Evolutionary conservation across 1,140 invertebrate species (phyloP).

Genomic region (Chlorops oryzae): DNA sequence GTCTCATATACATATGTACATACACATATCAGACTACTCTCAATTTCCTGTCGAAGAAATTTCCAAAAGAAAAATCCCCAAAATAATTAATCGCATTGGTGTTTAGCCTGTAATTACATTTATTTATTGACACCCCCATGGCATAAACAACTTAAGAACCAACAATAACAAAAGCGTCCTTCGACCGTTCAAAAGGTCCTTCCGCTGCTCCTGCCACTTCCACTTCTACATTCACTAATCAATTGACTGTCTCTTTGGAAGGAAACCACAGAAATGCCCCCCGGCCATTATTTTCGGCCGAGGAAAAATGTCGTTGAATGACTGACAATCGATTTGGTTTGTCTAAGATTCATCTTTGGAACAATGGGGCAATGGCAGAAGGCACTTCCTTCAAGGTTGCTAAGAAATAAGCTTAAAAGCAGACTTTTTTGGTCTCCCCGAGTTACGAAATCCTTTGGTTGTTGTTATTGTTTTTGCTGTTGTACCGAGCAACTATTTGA

Average conservation of each 20-base stretch:
- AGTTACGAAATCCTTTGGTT: no score
- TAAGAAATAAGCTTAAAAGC: not conserved
- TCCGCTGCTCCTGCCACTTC: slow-evolving; percentile 3
- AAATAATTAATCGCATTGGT: slow-evolving; percentile 47
- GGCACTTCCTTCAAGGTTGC: not conserved
- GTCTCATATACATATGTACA: not conserved
- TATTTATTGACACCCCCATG: slow-evolving; percentile 43
- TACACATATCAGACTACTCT: slow-evolving; percentile 2
- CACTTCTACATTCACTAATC: slow-evolving; percentile 8
- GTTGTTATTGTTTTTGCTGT: no score
- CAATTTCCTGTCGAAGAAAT: no score
- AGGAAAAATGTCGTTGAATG: slow-evolving; percentile 47
- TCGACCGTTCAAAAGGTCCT: slow-evolving; percentile 44
- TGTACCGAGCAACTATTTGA: no score
- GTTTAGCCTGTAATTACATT: slow-evolving; percentile 48
- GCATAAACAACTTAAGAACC: no score
- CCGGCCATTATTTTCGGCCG: slow-evolving; percentile 39
- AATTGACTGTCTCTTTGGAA: slow-evolving; percentile 2
- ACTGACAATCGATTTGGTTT: slow-evolving; percentile 46
- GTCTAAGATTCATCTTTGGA: slow-evolving; percentile 3
- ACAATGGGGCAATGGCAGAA: not conserved
- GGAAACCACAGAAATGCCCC: slow-evolving; percentile 7
- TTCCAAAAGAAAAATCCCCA: no score
- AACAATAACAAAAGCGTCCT: slow-evolving; percentile 16
- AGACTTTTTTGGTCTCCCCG: no score